Evolutionary conservation across 2,113 vertebrate genomes (phyloP).

Genomic region (Callorhinus ursinus): DNA sequence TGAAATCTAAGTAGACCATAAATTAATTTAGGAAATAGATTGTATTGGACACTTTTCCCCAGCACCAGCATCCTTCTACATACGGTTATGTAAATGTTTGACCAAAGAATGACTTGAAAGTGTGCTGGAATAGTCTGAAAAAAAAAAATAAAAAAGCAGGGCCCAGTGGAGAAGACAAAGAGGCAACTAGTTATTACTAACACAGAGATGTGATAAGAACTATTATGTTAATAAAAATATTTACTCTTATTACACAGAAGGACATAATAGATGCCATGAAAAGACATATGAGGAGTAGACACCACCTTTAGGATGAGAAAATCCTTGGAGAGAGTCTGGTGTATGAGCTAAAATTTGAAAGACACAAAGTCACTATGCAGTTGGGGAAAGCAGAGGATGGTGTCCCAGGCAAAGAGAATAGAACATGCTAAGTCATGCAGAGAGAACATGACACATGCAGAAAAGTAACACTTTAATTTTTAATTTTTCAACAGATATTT

Average conservation of each 20-base stretch:
- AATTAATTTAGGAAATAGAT: slow-evolving; percentile 15
- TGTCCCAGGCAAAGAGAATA: neutral
- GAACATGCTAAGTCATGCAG: neutral
- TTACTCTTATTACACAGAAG: neutral
- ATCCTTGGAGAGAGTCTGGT: neutral
- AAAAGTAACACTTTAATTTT: neutral
- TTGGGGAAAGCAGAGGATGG: neutral
- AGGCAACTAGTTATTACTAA: neutral
- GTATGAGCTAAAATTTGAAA: neutral
- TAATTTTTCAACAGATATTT: neutral
- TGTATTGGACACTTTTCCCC: neutral
- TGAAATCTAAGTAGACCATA: neutral
- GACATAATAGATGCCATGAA: neutral
- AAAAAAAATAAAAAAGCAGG: no score
- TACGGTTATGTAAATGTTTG: neutral
- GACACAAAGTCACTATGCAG: neutral
- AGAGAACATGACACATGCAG: neutral
- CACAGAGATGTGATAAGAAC: neutral
- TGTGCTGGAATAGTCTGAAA: neutral
- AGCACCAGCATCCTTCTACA: neutral
- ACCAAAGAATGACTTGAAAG: neutral
- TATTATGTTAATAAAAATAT: neutral
- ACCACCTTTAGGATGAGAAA: neutral
- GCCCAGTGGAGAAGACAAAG: neutral
- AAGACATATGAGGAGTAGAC: neutral